A percentile compares a stretch with the other conserved stretches of the same genome.
Conservation (phyloP, 2,888 invertebrate species). For the Drosophila yooni region DNA sequence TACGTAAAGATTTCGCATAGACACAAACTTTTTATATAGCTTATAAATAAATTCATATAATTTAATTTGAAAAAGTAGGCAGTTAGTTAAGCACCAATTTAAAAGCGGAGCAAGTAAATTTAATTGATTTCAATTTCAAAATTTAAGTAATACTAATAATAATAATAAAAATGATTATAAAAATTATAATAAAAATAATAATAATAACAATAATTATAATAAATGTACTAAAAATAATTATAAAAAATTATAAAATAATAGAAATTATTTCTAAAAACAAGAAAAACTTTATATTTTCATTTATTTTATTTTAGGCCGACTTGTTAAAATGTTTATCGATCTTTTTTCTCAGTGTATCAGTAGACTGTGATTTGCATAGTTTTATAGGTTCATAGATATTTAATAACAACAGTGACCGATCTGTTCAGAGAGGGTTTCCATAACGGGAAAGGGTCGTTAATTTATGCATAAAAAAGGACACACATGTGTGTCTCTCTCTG, state of each 20-base stretch:
- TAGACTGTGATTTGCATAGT: constrained; percentile 47
- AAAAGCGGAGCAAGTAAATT: no score
- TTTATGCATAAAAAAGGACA: constrained; percentile 34
- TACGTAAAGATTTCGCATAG: no score
- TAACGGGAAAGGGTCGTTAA: constrained; percentile 26
- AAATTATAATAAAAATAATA: neutral
- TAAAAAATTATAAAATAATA: neutral
- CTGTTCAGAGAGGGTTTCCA: constrained; percentile 10
- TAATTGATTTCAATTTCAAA: no score
- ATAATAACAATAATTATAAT: neutral
- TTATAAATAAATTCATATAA: no score
- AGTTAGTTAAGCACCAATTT: no score
- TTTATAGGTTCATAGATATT: neutral
- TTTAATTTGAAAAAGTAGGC: no score
- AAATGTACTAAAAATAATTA: neutral
- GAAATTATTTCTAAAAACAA: neutral
- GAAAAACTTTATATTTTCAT: neutral
- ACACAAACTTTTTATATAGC: no score
- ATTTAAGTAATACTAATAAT: no score
- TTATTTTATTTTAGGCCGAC: neutral
- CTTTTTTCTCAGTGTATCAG: neutral
- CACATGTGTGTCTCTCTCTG: constrained; percentile 2
- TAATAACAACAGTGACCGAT: constrained; percentile 42
- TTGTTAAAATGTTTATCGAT: neutral
- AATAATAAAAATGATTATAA: no score